Base-by-base conservation (phyloP, 2,113 vertebrate genomes). In the Ictalurus punctatus region DNA sequence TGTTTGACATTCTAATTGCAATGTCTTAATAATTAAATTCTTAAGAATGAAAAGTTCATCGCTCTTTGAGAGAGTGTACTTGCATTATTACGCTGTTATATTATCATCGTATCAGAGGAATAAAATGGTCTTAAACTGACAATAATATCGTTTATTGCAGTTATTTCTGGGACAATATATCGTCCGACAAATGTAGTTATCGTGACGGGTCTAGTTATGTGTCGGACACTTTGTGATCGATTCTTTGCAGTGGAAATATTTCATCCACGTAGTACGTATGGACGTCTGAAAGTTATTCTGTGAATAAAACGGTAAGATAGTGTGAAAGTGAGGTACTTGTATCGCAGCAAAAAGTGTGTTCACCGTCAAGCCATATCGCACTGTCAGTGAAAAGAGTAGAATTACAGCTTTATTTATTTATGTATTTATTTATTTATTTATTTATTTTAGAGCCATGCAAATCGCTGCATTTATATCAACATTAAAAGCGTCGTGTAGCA, bases 311-410 rank as follows among this genome's bases (percentile, higher is more conserved):
- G 2, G 9, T 52, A 44, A 12, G 37, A 23, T 25, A 27, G 4
- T 44, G 25, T 78, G 27, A 30, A 56, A 6, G 9, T n/a, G 56
- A 54, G 78, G 27, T 56, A 71, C 30, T 21, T 44, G 71, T 40
- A 40, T 37, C 3, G 7, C 19, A 4, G 23, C 1, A 48, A 4
- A 78, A 48, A 40, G 14, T 10, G n/a, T 13, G 6, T 19, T 74
- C 17, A 23, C 44, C 14, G 37, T 44, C 37, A 25, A 44, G 73
- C 25, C 44, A 52, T 10, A 84, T 86, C 83, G 56, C 87, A 86
- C 90, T 52, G 87, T 92, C 80, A 90, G 90, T 86, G 86, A 92
- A 83, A 59, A 92, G 89, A 74, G 92, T 87, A 3, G 74, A 89
- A 92, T 93, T 90, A 93, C 86, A 89, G 90, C 87, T 85, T 79